Evolutionary conservation across 2,797 vertebrate genomes (phyloP).

Genomic region (Ciconia nigra): DNA sequence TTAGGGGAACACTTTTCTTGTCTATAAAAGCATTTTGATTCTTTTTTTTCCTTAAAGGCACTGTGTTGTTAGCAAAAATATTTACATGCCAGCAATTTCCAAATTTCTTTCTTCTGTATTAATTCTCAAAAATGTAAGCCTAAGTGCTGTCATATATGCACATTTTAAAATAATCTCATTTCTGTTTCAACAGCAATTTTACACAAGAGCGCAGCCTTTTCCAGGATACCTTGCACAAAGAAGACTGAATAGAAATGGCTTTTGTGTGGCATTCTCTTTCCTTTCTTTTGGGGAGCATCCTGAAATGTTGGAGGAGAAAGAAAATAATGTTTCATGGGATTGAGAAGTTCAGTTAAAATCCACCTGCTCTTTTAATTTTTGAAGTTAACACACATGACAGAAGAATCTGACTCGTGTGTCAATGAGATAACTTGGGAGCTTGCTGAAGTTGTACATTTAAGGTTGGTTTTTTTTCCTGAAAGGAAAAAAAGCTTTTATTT

Average conservation of each 20-base stretch:
- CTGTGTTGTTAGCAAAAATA: background rate
- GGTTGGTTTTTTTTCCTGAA: background rate
- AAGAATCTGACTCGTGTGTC: background rate
- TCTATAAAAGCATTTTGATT: background rate
- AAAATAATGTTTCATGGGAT: background rate
- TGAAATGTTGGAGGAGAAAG: conserved; percentile 36
- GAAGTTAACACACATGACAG: background rate
- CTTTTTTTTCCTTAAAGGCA: background rate
- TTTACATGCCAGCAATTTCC: background rate
- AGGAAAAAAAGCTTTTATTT: background rate
- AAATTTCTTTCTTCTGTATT: background rate
- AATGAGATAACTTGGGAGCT: background rate
- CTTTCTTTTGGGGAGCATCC: conserved; percentile 10
- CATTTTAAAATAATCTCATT: background rate
- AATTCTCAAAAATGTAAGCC: background rate
- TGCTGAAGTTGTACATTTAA: background rate
- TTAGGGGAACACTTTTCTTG: background rate
- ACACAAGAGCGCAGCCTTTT: background rate
- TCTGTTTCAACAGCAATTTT: conserved; percentile 57
- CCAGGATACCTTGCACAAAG: conserved; percentile 42
- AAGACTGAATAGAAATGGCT: background rate
- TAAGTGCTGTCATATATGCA: background rate
- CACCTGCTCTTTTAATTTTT: conserved; percentile 10
- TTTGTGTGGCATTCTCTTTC: conserved; percentile 38
- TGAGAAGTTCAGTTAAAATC: conserved; percentile 11